A percentile compares a stretch with the other conserved stretches of the same genome.
These are phyloP conservation scores for Chlorocebus sabaeus DNA, from an alignment of 2,113 vertebrate genomes.

Conservation along the genomic window DNA sequence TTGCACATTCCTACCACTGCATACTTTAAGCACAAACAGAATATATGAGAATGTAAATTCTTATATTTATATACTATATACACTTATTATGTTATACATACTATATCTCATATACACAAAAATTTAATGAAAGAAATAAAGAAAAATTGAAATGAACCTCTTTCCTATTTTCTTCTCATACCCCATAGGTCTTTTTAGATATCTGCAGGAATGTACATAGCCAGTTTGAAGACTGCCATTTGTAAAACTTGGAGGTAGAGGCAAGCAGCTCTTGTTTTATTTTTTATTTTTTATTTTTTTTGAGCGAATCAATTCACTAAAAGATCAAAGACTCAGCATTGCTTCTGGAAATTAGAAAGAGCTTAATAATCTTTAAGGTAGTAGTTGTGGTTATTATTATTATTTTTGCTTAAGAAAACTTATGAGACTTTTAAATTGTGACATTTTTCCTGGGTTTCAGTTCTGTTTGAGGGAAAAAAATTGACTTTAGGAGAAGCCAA, in stretches of 20 bases:
- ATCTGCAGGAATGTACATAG: neutral
- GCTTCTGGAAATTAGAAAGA: neutral
- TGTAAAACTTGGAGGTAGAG: neutral
- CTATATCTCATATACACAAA: neutral
- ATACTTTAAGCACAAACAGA: neutral
- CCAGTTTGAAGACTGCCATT: neutral
- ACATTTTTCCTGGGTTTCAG: neutral
- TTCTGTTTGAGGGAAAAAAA: neutral
- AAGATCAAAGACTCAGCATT: too few species aligned
- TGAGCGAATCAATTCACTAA: neutral
- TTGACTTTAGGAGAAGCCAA: neutral
- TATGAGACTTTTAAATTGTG: neutral
- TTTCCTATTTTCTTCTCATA: neutral
- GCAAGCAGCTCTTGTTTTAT: fast-evolving
- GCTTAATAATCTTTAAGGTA: neutral
- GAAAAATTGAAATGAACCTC: neutral
- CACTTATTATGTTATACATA: neutral
- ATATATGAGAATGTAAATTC: neutral
- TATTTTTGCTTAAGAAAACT: neutral
- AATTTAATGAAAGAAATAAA: neutral
- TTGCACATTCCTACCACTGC: neutral
- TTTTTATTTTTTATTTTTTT: neutral
- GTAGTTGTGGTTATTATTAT: neutral
- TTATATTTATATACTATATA: neutral
- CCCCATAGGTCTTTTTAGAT: fast-evolving